Conservation (phyloP, 1,140 invertebrate genomes). For the Ceratina calcarata region DNA sequence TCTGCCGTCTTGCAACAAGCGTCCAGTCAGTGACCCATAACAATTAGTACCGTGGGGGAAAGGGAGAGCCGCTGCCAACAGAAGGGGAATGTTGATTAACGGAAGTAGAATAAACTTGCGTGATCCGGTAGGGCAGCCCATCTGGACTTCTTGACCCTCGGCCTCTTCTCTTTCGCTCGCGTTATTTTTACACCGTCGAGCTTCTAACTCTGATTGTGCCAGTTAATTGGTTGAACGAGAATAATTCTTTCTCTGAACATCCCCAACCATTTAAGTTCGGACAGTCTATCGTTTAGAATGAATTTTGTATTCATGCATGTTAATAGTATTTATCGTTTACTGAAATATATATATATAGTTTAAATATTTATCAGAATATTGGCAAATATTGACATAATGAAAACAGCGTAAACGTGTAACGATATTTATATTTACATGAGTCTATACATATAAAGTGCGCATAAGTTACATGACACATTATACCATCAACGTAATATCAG, state of each 20-base stretch:
- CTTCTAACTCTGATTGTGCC: neutral
- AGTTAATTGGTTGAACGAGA: neutral
- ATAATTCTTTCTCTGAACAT: no score
- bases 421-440: no score
- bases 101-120: slow-evolving; percentile 76
- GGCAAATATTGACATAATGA: neutral
- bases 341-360: neutral
- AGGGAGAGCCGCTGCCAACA: slow-evolving; percentile 54
- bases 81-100: slow-evolving; percentile 72
- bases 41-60: slow-evolving; percentile 70
- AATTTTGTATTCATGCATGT: no score
- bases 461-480: neutral
- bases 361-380: no score
- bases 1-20: slow-evolving; percentile 66
- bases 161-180: neutral
- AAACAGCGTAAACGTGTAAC: neutral
- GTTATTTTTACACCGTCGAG: neutral
- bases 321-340: no score
- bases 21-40: slow-evolving; percentile 77
- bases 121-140: slow-evolving; percentile 70
- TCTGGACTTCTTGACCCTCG: slow-evolving; percentile 47
- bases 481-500: slow-evolving; percentile 3
- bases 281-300: no score
- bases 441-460: neutral
- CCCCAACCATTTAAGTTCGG: no score